Evolutionary conservation across 1,140 invertebrate genomes (phyloP).

Genomic region (Drosophila simulans): DNA sequence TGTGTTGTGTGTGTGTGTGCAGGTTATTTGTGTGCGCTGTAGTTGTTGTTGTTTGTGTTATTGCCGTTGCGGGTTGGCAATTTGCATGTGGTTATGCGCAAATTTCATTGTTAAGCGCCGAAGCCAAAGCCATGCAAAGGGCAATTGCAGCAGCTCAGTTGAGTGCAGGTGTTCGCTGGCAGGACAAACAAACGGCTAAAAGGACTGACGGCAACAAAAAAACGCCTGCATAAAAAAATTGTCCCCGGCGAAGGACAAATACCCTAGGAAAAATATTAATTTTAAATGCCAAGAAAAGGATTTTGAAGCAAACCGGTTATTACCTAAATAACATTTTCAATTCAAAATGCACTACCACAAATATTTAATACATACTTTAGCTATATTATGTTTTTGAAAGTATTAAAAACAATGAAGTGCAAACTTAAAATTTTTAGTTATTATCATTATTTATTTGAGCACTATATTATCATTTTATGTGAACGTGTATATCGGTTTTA

Average conservation of each 20-base stretch:
- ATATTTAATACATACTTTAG: no score
- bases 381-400: no score
- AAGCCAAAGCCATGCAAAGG: slow-evolving; percentile 65
- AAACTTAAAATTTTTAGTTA: no score
- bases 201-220: slow-evolving; percentile 12
- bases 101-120: slow-evolving; percentile 82
- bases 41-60: slow-evolving; percentile 26
- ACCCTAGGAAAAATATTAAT: slow-evolving; percentile 5
- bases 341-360: no score
- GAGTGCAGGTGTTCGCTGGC: slow-evolving; percentile 24
- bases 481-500: no score
- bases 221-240: slow-evolving; percentile 9
- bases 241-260: no score
- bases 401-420: no score
- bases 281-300: background rate
- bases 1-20: slow-evolving; percentile 21
- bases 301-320: no score
- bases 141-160: slow-evolving; percentile 35
- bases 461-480: no score
- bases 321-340: background rate
- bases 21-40: slow-evolving; percentile 24
- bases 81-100: slow-evolving; percentile 83
- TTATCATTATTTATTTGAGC: no score
- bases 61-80: slow-evolving; percentile 69
- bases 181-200: slow-evolving; percentile 43